A percentile compares a stretch with the other conserved stretches of the same genome.
These are phyloP conservation scores for Linurgus olivaceus DNA, from an alignment of 2,797 vertebrate genomes.

Conservation along the genomic window DNA sequence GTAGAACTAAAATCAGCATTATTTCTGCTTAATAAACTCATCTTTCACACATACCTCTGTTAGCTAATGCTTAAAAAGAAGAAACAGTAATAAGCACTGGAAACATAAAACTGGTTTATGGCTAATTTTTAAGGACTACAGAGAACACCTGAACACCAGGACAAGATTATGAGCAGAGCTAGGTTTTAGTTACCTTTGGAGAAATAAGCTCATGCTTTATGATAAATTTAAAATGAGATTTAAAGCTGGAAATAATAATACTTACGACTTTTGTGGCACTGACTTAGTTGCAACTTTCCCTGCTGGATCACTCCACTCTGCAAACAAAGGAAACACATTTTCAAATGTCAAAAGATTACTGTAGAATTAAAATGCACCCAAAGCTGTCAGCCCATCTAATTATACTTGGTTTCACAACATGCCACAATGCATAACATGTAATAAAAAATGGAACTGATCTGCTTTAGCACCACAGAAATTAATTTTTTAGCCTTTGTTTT, in stretches of 20 bases:
- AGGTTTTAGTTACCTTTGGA: slow-evolving; percentile 24
- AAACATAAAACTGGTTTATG: slow-evolving; percentile 62
- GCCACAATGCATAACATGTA: slow-evolving; percentile 66
- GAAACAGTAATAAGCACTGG: slow-evolving; percentile 56
- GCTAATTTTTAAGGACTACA: slow-evolving; percentile 62
- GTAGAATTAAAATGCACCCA: slow-evolving; percentile 64
- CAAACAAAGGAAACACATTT: slow-evolving; percentile 73
- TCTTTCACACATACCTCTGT: slow-evolving; percentile 58
- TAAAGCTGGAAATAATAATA: slow-evolving; percentile 71
- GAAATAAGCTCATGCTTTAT: slow-evolving; percentile 14
- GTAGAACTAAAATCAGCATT: slow-evolving; percentile 64
- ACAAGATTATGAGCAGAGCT: slow-evolving; percentile 28
- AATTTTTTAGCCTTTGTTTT: slow-evolving; percentile 56
- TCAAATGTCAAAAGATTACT: slow-evolving; percentile 71
- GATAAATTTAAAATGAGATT: slow-evolving; percentile 31
- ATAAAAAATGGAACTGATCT: slow-evolving; percentile 50
- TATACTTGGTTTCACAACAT: slow-evolving; percentile 60
- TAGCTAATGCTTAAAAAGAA: slow-evolving; percentile 58
- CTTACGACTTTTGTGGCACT: slow-evolving; percentile 91
- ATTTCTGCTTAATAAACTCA: slow-evolving; percentile 71
- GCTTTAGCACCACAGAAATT: slow-evolving; percentile 36
- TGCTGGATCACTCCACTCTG: slow-evolving; percentile 90
- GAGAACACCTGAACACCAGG: slow-evolving; percentile 53
- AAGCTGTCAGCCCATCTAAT: slow-evolving; percentile 62
- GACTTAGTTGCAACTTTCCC: slow-evolving; percentile 89